A percentile compares a stretch with the other conserved stretches of the same genome.
phyloP scores from a whole-genome alignment of 2,888 invertebrate genomes.

The Listrodromus nycthemerus region DNA sequence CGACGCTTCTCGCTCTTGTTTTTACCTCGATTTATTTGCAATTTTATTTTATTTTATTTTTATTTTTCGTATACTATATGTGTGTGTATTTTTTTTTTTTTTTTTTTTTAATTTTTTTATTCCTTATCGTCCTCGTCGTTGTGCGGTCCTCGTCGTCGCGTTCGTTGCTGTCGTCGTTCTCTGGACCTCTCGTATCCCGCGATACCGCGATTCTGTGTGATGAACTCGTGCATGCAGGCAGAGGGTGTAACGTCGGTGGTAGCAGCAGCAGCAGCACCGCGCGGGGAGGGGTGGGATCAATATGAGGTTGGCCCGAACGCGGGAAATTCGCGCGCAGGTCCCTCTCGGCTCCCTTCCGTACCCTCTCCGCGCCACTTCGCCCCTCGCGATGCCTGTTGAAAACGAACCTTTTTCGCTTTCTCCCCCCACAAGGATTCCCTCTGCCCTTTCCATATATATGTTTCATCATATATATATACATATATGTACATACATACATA shows the following conservation, averaged over 20 bases:
- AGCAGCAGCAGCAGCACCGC: constrained; percentile 45
- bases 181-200: constrained; percentile 77
- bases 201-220: constrained; percentile 78
- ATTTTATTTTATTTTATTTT: not conserved
- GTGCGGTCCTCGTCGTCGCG: constrained; percentile 25
- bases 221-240: constrained; percentile 70
- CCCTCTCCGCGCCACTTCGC: constrained; percentile 47
- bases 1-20: not conserved
- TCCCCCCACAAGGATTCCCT: constrained; percentile 24
- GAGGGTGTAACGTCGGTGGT: constrained; percentile 62
- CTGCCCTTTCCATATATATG: constrained; percentile 31
- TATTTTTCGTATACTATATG: not conserved
- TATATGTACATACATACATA: not conserved
- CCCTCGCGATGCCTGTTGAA: constrained; percentile 10
- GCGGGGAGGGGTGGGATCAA: constrained; percentile 82
- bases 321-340: constrained; percentile 85
- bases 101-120: not conserved
- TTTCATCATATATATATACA: constrained; percentile 10
- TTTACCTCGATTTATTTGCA: not conserved
- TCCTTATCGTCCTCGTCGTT: constrained; percentile 13
- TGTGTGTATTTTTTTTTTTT: not conserved
- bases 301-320: constrained; percentile 84
- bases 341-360: constrained; percentile 71
- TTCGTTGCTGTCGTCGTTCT: constrained; percentile 48
- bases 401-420: constrained; percentile 21